Evolutionary conservation across 2,888 invertebrate genomes (phyloP).

Genomic region (Ichneumoninae sp.): DNA sequence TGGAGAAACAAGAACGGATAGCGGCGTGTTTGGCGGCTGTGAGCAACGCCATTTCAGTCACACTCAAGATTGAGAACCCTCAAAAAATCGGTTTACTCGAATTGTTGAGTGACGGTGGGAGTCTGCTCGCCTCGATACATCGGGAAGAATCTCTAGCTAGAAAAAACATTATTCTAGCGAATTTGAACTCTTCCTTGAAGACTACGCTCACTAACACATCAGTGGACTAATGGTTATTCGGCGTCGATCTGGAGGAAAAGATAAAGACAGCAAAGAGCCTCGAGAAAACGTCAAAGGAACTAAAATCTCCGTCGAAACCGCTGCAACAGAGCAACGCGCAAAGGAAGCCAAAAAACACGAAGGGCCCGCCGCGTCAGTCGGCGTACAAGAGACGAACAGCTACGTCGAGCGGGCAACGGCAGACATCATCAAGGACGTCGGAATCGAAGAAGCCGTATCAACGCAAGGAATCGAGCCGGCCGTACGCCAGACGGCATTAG

Average conservation of each 20-base stretch:
- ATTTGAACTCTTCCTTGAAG: conserved; percentile 44
- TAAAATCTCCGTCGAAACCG: conserved; percentile 56
- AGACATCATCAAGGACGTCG: conserved; percentile 6
- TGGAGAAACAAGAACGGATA: conserved; percentile 58
- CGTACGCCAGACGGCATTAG: not conserved
- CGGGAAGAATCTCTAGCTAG: conserved; percentile 60
- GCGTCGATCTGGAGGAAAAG: conserved; percentile 36
- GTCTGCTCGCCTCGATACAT: conserved; percentile 62
- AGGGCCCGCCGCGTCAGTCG: conserved; percentile 45
- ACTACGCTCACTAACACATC: conserved; percentile 43
- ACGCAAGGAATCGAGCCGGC: not conserved
- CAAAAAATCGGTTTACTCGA: conserved; percentile 45
- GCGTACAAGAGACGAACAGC: conserved; percentile 31
- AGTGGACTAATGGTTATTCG: conserved; percentile 63
- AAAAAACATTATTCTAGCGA: conserved; percentile 39
- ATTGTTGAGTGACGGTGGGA: conserved; percentile 54
- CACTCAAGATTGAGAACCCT: conserved; percentile 28
- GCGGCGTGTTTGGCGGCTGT: conserved; percentile 55
- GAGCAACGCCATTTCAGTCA: conserved; percentile 49
- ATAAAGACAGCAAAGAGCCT: conserved; percentile 50
- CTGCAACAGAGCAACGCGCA: conserved; percentile 15
- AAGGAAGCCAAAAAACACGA: conserved; percentile 47
- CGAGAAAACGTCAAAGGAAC: conserved; percentile 45
- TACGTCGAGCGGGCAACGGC: conserved; percentile 42
- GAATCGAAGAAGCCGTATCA: not conserved